Evolutionary conservation across 2,797 vertebrate species (phyloP).

Genomic region (Natrix natrix): DNA sequence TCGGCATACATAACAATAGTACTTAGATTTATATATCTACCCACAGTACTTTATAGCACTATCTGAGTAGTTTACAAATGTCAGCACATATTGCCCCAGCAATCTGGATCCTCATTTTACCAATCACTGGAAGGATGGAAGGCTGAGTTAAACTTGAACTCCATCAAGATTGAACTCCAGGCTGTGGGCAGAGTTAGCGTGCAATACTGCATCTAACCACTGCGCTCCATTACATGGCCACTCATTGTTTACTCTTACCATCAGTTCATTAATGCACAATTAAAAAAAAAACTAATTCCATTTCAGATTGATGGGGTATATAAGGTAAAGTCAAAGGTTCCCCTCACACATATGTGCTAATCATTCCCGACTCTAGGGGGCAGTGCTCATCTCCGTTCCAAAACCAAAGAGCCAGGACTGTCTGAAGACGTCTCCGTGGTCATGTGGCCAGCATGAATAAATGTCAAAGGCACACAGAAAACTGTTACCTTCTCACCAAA

Average conservation of each 20-base stretch:
- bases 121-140: neutral
- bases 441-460: too few species aligned
- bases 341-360: too few species aligned
- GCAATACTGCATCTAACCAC: too few species aligned
- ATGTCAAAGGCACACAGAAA: too few species aligned
- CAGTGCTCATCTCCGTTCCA: too few species aligned
- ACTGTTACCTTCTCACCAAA: too few species aligned
- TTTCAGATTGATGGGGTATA: neutral
- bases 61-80: neutral
- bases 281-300: neutral
- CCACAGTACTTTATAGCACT: neutral
- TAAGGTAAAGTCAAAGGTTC: too few species aligned
- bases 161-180: too few species aligned
- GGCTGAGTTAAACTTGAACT: neutral
- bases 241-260: neutral
- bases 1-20: neutral
- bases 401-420: too few species aligned
- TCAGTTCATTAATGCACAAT: neutral
- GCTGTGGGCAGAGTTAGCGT: too few species aligned
- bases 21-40: neutral
- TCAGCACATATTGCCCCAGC: neutral
- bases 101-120: neutral
- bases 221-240: neutral
- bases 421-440: too few species aligned
- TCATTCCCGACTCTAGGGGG: too few species aligned